Evolutionary conservation across 2,888 invertebrate species (phyloP), one percentile per base, ranked within the genome.

Genomic region (Caenorhabditis sp.): DNA sequence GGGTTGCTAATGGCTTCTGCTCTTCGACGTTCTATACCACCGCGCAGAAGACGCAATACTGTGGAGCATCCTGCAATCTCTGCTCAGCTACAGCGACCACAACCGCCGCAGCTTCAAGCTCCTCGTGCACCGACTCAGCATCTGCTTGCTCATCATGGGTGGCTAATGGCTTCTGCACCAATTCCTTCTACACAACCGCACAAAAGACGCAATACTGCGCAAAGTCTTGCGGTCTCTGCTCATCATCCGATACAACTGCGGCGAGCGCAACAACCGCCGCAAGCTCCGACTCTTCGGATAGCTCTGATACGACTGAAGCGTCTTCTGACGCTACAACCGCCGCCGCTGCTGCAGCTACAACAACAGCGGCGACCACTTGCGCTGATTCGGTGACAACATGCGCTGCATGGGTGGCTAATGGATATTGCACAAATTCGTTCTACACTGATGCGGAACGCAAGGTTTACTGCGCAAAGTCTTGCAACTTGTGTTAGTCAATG

Each of bases 401-500:
- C 56, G 54, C 69, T 3, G 53, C 68, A 7, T 68, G 68, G 68
- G 59, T 63, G 54, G 54, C 63, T 20, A 68, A 68, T 63, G 68
- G 68, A 20, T 68, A 63, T 63, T 68, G 68, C 25, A 54, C 27
- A 17, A 68, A 68, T 56, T 26, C 26, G 1, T 68, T 68, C 63
- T 68, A 68, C 56, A 63, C 68, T 0, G 20, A 60, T 14, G 68
- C 59, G 2, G 63, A 68, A 36, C 17, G 68, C 17, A 63, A 59
- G 43, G 17, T 26, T 4, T 63, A 68, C 17, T 68, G 68, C 43
- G 68, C 68, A 1, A 68, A 63, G 21, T 63, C 68, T 56, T 68
- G 68, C 56, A 59, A 56, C 25, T 43, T 68, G 20, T 68, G 68
- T 25, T 68, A 43, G 31, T 31, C 10, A n/a, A 7, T 31, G 31